Percentiles rank a stretch among this genome's conserved stretches.
Evolutionary conservation across 2,888 invertebrate genomes (phyloP).

Genomic region (Leptogaster cylindrica): DNA sequence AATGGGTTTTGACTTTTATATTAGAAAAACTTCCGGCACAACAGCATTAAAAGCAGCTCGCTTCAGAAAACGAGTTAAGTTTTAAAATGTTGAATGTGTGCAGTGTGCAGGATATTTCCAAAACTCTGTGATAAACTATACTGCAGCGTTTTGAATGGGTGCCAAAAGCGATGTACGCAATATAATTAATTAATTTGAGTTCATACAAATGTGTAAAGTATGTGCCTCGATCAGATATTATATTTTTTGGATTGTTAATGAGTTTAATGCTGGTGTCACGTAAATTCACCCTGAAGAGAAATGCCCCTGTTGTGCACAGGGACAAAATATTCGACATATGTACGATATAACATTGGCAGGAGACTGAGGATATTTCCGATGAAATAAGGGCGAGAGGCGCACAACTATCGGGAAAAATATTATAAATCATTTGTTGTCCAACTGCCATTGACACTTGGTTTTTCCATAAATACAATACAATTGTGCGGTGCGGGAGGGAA

Average conservation of each 20-base stretch:
- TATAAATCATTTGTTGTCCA: slow-evolving; percentile 7
- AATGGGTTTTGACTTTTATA: too few species aligned
- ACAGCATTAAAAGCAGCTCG: too few species aligned
- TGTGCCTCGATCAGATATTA: not conserved
- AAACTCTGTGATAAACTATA: too few species aligned
- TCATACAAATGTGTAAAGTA: not conserved
- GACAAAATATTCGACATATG: slow-evolving; percentile 9
- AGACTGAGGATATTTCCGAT: not conserved
- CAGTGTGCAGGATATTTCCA: too few species aligned
- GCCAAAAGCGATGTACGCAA: too few species aligned
- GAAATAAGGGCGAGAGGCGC: not conserved
- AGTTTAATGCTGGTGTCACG: slow-evolving; percentile 2
- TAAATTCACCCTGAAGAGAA: not conserved
- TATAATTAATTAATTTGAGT: slow-evolving; percentile 18
- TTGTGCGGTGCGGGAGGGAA: too few species aligned
- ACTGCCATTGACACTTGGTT: slow-evolving; percentile 31
- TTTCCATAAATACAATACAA: not conserved
- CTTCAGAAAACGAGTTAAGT: too few species aligned
- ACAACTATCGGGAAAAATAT: slow-evolving; percentile 9
- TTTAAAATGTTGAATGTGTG: too few species aligned
- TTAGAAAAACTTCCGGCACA: too few species aligned
- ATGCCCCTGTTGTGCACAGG: not conserved
- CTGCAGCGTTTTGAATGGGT: too few species aligned
- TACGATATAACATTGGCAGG: not conserved
- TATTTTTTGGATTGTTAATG: slow-evolving; percentile 17